Evolutionary conservation across 1,140 invertebrate species (phyloP).

Genomic region (Colletes gigas): DNA sequence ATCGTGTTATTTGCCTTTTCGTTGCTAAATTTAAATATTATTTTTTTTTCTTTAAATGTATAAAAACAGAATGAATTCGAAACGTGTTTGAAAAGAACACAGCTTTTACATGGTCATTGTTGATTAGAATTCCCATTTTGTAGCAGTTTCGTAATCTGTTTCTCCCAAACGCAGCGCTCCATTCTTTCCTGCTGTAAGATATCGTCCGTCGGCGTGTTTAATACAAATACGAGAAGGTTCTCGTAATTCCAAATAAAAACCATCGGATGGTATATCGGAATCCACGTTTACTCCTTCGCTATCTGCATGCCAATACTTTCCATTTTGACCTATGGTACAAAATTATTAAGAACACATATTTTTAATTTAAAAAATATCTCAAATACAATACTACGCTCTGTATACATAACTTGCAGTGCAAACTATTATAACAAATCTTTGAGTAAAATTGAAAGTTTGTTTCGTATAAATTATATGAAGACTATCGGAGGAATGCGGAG

Average conservation of each 20-base stretch:
- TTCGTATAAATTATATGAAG: too few relatives aligned
- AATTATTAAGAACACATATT: neutral
- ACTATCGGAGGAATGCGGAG: too few relatives aligned
- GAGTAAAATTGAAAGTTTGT: too few relatives aligned
- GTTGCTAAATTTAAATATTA: slow-evolving; percentile 12
- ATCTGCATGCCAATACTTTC: slow-evolving; percentile 95
- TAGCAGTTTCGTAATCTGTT: slow-evolving; percentile 88
- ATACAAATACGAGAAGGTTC: slow-evolving; percentile 96
- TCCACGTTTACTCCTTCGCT: slow-evolving; percentile 93
- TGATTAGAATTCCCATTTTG: slow-evolving; percentile 96
- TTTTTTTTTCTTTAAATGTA: neutral
- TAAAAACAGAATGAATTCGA: neutral
- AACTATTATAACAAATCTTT: too few relatives aligned
- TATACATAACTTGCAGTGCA: too few relatives aligned
- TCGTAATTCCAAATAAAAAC: slow-evolving; percentile 95
- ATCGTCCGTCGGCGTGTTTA: slow-evolving; percentile 89
- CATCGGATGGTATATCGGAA: slow-evolving; percentile 89
- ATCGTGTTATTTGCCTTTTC: neutral
- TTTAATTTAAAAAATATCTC: too few relatives aligned
- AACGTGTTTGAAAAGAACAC: slow-evolving; percentile 30
- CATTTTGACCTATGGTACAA: slow-evolving; percentile 88
- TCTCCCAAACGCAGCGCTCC: slow-evolving; percentile 93
- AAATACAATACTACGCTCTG: too few relatives aligned
- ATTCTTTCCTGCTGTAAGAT: slow-evolving; percentile 96
- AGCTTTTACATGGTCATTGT: slow-evolving; percentile 6